Percentiles rank a stretch among this genome's conserved stretches.
Evolutionary conservation across 2,113 vertebrate genomes (phyloP).

Genomic region (Chitala chitala): DNA sequence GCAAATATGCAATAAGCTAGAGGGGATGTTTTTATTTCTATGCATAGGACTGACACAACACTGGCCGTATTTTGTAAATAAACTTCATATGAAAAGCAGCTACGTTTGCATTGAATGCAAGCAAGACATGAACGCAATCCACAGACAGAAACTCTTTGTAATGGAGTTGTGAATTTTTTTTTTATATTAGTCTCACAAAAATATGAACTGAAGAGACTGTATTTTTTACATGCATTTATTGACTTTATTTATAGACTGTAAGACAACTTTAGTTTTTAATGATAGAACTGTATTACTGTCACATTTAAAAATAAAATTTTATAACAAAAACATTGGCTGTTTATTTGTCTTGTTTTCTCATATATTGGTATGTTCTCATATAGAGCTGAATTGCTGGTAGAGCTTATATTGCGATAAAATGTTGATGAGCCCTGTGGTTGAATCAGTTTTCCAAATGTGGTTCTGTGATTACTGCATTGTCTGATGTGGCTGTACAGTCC

Average conservation of each 20-base stretch:
- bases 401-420: too few relatives aligned
- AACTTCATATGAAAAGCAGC: neutral
- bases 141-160: neutral
- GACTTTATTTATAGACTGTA: slow-evolving; percentile 26
- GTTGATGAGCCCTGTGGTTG: too few relatives aligned
- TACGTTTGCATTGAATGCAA: neutral
- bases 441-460: too few relatives aligned
- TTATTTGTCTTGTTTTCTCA: neutral
- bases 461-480: too few relatives aligned
- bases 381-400: too few relatives aligned
- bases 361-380: too few relatives aligned
- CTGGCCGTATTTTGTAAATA: neutral
- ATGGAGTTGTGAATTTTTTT: neutral
- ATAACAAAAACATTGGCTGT: slow-evolving; percentile 5
- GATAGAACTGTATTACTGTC: neutral
- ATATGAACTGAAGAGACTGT: neutral
- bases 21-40: neutral
- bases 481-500: neutral
- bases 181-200: neutral
- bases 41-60: neutral
- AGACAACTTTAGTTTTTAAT: neutral
- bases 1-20: neutral
- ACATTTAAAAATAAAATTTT: slow-evolving; percentile 12
- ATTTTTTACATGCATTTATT: slow-evolving; percentile 18
- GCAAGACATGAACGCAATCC: neutral